Evolutionary conservation across 2,888 invertebrate genomes (phyloP), one percentile per base, ranked within the genome.

Genomic region (Fissipunctia ypsillon): DNA sequence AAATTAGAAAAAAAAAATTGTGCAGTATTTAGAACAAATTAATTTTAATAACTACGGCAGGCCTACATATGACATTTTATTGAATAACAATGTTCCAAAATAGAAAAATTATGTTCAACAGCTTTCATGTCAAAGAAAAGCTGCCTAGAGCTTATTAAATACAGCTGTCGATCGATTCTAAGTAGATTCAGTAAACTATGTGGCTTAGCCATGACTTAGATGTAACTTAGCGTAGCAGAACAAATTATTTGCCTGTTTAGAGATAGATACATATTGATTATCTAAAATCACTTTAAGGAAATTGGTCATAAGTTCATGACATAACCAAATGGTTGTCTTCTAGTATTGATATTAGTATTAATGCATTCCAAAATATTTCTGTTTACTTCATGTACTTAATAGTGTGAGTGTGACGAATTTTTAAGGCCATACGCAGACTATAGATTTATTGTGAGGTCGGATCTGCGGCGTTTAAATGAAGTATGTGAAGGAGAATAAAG

Each of bases 151-250:
- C 67, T 76, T 73, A 54, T 59, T 19, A 28, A 25, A 28, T 45
- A 68, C 57, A 78, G 25, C 48, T 76, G 38, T 69, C 61, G 57
- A n/a, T 22, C 31, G 41, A 63, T 73, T 59, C 48, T 64, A 61
- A 71, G 63, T 73, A 80, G 71, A 68, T 72, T 56, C 48, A 74
- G 59, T 75, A 70, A 38, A 70, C 57, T 71, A 73, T 59, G 79
- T 89, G 90, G 91, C 90, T 74, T 85, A 90, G 91, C 90, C 91
- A 91, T 91, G 91, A 92, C 91, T 83, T 87, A 85, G 86, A 79
- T 83, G 54, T 86, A 80, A 77, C 28, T 61, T 75, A 83, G 57
- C 0, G 16, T 71, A 78, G 68, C 28, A 70, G 41, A 56, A 50
- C 52, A 72, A 66, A 66, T 45, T 57, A 31, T 73, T 78, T 67